phyloP scores from a whole-genome alignment of 2,888 invertebrate species.

The Caenorhabditis sp. region DNA sequence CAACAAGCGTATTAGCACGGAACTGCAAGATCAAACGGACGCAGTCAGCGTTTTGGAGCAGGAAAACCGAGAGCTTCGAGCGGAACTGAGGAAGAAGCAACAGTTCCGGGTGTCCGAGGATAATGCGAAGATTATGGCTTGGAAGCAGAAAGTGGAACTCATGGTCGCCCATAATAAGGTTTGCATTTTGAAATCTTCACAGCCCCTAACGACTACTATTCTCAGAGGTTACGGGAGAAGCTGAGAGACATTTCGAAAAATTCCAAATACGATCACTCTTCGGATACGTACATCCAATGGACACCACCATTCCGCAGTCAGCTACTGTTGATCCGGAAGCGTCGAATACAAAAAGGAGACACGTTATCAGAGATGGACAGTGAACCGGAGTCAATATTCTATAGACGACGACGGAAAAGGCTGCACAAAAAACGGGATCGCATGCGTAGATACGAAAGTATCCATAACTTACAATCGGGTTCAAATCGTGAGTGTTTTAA shows the following conservation, averaged over 20 bases:
- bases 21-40: constrained; percentile 63
- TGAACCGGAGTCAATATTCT: constrained; percentile 70
- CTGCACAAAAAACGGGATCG: constrained; percentile 63
- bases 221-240: constrained; percentile 68
- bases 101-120: constrained; percentile 64
- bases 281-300: constrained; percentile 60
- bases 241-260: constrained; percentile 56
- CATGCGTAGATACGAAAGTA: constrained; percentile 49
- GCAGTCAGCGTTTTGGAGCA: constrained; percentile 63
- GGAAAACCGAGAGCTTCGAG: constrained; percentile 63
- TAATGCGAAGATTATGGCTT: constrained; percentile 60
- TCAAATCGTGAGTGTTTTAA: constrained; percentile 38
- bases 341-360: constrained; percentile 63
- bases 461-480: constrained; percentile 59
- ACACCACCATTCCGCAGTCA: constrained; percentile 66
- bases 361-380: constrained; percentile 69
- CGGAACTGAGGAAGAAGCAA: constrained; percentile 64
- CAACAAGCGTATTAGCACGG: constrained; percentile 64
- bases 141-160: constrained; percentile 70
- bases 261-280: constrained; percentile 34
- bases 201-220: too few species aligned
- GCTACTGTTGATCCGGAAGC: constrained; percentile 62
- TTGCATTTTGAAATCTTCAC: too few species aligned
- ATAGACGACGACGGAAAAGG: constrained; percentile 60
- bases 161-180: constrained; percentile 71